These are phyloP conservation scores for Peromyscus aztecus DNA, from an alignment of 2,797 vertebrate genomes.

Conservation along the genomic window DNA sequence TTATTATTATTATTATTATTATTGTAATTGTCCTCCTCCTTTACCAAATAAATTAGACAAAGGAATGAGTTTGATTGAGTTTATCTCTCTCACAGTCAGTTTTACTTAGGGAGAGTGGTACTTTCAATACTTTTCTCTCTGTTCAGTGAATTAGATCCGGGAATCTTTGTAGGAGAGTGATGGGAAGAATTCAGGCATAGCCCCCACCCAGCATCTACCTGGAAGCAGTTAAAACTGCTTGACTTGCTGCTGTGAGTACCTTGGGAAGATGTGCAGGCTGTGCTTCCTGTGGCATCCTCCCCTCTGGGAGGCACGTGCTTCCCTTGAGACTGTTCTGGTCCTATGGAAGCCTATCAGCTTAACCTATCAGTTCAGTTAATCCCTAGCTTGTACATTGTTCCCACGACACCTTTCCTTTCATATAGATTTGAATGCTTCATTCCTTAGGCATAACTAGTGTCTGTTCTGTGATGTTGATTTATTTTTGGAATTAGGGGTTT, in stretches of 20 bases:
- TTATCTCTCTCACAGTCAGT: not conserved
- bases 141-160: not conserved
- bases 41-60: not conserved
- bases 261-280: not conserved
- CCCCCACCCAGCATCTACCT: not conserved
- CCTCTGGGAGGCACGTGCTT: not conserved
- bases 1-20: no score
- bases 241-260: not conserved
- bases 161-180: not conserved
- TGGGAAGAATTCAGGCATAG: not conserved
- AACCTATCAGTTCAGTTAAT: not conserved
- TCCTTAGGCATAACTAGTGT: not conserved
- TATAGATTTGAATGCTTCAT: not conserved
- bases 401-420: not conserved
- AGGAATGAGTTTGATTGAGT: conserved; percentile 31
- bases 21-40: not conserved
- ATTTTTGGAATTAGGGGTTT: not conserved
- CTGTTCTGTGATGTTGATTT: not conserved
- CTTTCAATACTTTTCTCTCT: not conserved
- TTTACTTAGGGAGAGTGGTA: not conserved
- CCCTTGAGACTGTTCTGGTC: not conserved
- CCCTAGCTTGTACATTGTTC: not conserved
- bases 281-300: not conserved
- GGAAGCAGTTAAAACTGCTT: not conserved
- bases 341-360: not conserved